phyloP scores from a whole-genome alignment of 2,888 invertebrate genomes.

The Agrypnus murinus region DNA sequence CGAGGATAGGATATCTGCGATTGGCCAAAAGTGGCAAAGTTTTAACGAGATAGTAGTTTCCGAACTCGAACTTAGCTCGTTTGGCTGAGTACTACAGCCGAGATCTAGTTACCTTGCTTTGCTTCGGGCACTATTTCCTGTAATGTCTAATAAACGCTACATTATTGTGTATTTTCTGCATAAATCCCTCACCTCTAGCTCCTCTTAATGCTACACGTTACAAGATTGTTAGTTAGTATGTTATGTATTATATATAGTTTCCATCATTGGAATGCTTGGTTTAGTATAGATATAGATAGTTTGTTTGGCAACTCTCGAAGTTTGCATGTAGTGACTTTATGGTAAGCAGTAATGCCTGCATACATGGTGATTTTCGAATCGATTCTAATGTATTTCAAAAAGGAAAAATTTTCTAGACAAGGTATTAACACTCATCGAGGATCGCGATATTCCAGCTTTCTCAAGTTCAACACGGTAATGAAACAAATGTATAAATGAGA shows the following conservation, averaged over 20 bases:
- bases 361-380: slow-evolving; percentile 7
- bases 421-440: slow-evolving; percentile 30
- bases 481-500: slow-evolving; percentile 32
- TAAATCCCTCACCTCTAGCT: slow-evolving; percentile 19
- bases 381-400: slow-evolving; percentile 15
- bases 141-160: slow-evolving; percentile 45
- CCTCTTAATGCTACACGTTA: background rate
- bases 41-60: slow-evolving; percentile 52
- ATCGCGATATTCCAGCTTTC: slow-evolving; percentile 30
- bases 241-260: too few species aligned
- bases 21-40: slow-evolving; percentile 50
- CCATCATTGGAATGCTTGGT: too few species aligned
- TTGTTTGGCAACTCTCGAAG: background rate
- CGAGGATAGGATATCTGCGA: slow-evolving; percentile 40
- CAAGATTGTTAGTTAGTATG: too few species aligned
- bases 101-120: slow-evolving; percentile 42
- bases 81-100: slow-evolving; percentile 41
- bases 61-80: slow-evolving; percentile 51
- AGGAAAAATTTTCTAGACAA: slow-evolving; percentile 1
- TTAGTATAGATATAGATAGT: too few species aligned
- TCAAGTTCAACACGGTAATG: slow-evolving; percentile 25
- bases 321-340: background rate
- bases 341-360: background rate
- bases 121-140: slow-evolving; percentile 44
- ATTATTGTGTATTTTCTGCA: slow-evolving; percentile 43